Evolutionary conservation across 2,797 vertebrate species (phyloP).

Genomic region (Semotilus atromaculatus): DNA sequence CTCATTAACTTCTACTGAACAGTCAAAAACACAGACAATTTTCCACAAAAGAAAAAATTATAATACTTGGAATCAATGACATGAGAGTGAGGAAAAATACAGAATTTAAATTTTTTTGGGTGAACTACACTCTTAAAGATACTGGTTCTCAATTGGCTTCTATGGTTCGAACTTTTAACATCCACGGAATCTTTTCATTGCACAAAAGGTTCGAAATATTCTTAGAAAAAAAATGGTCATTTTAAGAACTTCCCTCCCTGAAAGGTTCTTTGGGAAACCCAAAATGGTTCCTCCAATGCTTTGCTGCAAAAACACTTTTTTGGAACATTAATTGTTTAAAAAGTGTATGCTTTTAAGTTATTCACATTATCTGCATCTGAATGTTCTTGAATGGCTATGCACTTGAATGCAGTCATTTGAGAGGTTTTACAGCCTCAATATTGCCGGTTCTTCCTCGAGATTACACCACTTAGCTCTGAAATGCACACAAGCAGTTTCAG

Average conservation of each 20-base stretch:
- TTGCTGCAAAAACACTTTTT: background rate
- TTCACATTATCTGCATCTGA: background rate
- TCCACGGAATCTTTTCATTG: background rate
- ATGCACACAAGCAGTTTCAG: background rate
- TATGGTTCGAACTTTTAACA: background rate
- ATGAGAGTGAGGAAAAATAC: too few species aligned
- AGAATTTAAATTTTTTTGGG: too few species aligned
- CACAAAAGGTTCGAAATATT: background rate
- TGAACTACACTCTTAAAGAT: too few species aligned
- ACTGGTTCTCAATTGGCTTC: too few species aligned
- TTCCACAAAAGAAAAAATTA: too few species aligned
- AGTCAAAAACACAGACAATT: background rate
- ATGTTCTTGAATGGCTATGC: background rate
- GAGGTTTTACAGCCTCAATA: background rate
- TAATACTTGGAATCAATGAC: too few species aligned
- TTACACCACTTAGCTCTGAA: slow-evolving; percentile 6
- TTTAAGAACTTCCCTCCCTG: too few species aligned
- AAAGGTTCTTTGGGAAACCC: too few species aligned
- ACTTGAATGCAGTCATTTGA: background rate
- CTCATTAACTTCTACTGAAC: background rate
- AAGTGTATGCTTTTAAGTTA: background rate
- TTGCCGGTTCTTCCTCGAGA: background rate
- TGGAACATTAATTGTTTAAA: fast-evolving
- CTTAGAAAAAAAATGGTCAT: too few species aligned
- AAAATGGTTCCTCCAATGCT: too few species aligned